Evolutionary conservation across 2,113 vertebrate species (phyloP), one percentile per base, ranked within the genome.

Genomic region (Actenoides hombroni): DNA sequence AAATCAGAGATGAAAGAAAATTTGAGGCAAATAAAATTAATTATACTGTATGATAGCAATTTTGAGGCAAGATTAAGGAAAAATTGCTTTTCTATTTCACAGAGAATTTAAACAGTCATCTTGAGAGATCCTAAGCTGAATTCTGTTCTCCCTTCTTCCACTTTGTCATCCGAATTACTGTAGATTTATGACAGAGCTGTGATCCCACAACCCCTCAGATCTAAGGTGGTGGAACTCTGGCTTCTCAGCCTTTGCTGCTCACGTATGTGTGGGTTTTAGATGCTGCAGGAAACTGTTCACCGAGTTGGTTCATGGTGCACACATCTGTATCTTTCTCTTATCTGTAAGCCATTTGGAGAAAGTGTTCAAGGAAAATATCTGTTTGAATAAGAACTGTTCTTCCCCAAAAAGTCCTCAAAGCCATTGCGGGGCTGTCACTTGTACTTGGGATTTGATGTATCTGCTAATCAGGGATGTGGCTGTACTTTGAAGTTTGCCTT

Each of bases 1-100:
- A 93, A 81, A 78, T 29, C 14, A 31, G 69, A 78, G 26, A 64
- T 92, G 80, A 88, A 94, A 91, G 69, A 84, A 75, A 77, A 90
- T 71, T 70, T 81, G 56, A 86, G 40, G 39, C 39, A 3, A 86
- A 6, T 88, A 84, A 73, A 86, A 71, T 92, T 83, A 91, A n/a
- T 73, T 87, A 25, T 59, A 61, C 18, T 67, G 9, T 74, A 44
- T 6, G 3, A 33, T n/a, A 77, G 48, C 21, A 86, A 12, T 78
- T 92, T 84, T 69, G 53, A 91, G 48, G n/a, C 31, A 79, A 73
- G 48, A 64, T 53, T 64, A 67, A 74, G 56, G 46, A 82, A 88
- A 64, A 61, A 60, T 14, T 59, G 31, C 46, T 28, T 5, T 92
- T 90, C 60, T 56, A 2, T 83, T 88, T 88, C 64, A 42, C 18